phyloP scores from a whole-genome alignment of 1,140 invertebrate species.

The Stenopsyche tienmushanensis region DNA sequence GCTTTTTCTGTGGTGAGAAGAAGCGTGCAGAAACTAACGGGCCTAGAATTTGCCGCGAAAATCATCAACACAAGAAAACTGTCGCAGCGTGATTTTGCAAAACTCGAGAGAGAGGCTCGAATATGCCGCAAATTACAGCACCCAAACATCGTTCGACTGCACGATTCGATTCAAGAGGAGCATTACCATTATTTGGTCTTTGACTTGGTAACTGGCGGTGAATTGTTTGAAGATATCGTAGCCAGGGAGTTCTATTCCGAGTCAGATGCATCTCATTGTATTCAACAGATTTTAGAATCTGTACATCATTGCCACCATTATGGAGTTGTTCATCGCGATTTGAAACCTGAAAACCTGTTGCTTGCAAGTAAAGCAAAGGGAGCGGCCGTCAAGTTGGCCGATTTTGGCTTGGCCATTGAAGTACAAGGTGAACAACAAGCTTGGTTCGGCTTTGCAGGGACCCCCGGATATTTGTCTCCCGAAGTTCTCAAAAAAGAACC shows the following conservation, averaged over 20 bases:
- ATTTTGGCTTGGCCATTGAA: constrained; percentile 99
- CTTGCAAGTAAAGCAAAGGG: constrained; percentile 99
- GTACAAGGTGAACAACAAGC: constrained; percentile 98
- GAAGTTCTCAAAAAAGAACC: constrained; percentile 99
- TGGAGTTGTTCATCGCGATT: constrained; percentile 97
- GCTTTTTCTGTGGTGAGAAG: constrained; percentile 98
- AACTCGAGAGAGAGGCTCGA: constrained; percentile 83
- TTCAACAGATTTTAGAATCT: constrained; percentile 99
- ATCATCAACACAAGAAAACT: constrained; percentile 99
- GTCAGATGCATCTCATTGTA: constrained; percentile 99
- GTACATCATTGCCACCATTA: constrained; percentile 99
- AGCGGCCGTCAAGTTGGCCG: constrained; percentile 98
- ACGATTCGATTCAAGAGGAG: constrained; percentile 99
- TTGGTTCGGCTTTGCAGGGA: constrained; percentile 99
- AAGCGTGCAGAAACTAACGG: constrained; percentile 98
- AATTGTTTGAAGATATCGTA: constrained; percentile 99
- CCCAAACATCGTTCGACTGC: constrained; percentile 87
- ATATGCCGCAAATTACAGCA: constrained; percentile 71
- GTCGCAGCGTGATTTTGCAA: constrained; percentile 98
- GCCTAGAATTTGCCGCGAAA: constrained; percentile 99
- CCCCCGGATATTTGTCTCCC: constrained; percentile 97
- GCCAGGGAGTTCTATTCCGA: constrained; percentile 99
- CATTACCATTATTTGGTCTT: constrained; percentile 99
- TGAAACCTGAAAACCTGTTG: constrained; percentile 99
- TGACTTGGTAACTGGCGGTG: constrained; percentile 99